Conservation (phyloP, 2,888 invertebrate species). For the Anticlea derivata region DNA sequence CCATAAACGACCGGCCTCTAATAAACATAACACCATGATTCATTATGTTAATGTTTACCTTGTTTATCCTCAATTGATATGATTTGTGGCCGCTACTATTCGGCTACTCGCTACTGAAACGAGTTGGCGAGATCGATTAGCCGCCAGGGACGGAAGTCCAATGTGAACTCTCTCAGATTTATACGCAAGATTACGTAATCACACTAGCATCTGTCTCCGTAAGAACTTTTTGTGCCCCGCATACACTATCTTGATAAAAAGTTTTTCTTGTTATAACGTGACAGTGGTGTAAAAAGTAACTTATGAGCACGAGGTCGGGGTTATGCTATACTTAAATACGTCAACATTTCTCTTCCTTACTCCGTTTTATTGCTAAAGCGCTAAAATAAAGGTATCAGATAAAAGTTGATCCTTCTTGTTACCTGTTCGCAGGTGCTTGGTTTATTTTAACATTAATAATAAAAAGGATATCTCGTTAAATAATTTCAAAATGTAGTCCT, state of each 20-base stretch:
- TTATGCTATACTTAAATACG: constrained; percentile 21
- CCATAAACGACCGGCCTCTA: constrained; percentile 31
- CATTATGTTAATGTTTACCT: constrained; percentile 46
- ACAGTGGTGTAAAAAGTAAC: constrained; percentile 27
- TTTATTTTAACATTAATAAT: background rate
- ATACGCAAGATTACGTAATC: constrained; percentile 21
- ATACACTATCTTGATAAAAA: constrained; percentile 25
- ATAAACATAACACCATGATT: constrained; percentile 40
- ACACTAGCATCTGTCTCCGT: constrained; percentile 14
- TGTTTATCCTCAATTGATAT: constrained; percentile 55
- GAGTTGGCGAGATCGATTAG: constrained; percentile 42
- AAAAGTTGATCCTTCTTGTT: constrained; percentile 18
- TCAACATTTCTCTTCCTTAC: constrained; percentile 24
- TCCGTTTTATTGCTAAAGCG: constrained; percentile 10
- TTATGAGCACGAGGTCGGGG: constrained; percentile 25
- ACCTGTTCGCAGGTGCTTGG: constrained; percentile 15
- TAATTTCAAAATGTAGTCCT: background rate
- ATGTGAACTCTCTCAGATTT: constrained; percentile 34
- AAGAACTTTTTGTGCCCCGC: constrained; percentile 18
- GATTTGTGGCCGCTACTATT: constrained; percentile 43
- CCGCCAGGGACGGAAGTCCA: constrained; percentile 33
- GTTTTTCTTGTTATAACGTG: constrained; percentile 21
- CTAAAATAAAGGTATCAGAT: constrained; percentile 7
- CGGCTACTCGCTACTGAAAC: constrained; percentile 24
- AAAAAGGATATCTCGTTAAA: background rate